A percentile compares a stretch with the other conserved stretches of the same genome.
These are phyloP conservation scores for Amblyraja radiata DNA, from an alignment of 2,797 vertebrate genomes.

Conservation along the genomic window DNA sequence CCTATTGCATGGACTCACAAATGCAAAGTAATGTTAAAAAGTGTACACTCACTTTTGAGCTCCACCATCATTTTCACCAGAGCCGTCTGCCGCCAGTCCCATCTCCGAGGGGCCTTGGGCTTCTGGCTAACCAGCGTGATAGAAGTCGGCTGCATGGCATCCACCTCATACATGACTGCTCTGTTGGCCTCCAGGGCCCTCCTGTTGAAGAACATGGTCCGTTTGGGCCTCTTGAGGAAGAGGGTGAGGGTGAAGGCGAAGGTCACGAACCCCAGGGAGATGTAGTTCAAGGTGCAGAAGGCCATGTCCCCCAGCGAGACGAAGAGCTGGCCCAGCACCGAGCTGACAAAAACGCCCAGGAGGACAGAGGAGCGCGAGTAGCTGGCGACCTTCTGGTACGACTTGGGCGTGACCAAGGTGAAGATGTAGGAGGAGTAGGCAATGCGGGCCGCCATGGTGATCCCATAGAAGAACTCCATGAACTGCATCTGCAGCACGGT, in stretches of 20 bases:
- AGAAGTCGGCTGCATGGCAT: slow-evolving; percentile 52
- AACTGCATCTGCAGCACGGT: slow-evolving; percentile 77
- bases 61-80: slow-evolving; percentile 25
- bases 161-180: slow-evolving; percentile 54
- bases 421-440: slow-evolving; percentile 98
- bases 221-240: slow-evolving; percentile 74
- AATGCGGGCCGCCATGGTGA: slow-evolving; percentile 88
- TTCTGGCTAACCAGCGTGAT: background rate
- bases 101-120: background rate
- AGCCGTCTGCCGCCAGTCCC: background rate
- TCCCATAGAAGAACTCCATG: slow-evolving; percentile 89
- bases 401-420: slow-evolving; percentile 69
- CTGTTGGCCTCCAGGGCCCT: accelerated
- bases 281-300: slow-evolving; percentile 59
- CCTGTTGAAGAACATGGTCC: slow-evolving; percentile 85
- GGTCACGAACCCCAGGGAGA: slow-evolving; percentile 76
- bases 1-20: background rate
- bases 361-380: slow-evolving; percentile 79
- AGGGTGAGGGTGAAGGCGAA: slow-evolving; percentile 69
- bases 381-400: slow-evolving; percentile 82
- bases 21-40: background rate
- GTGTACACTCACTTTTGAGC: slow-evolving; percentile 13
- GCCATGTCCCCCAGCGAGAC: slow-evolving; percentile 52
- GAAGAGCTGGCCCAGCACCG: slow-evolving; percentile 80
- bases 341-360: slow-evolving; percentile 85